A percentile compares a stretch with the other conserved stretches of the same genome.
Conservation (phyloP, 35 echinoderm and acorn worm species). For the Holothuria glaberrima region DNA sequence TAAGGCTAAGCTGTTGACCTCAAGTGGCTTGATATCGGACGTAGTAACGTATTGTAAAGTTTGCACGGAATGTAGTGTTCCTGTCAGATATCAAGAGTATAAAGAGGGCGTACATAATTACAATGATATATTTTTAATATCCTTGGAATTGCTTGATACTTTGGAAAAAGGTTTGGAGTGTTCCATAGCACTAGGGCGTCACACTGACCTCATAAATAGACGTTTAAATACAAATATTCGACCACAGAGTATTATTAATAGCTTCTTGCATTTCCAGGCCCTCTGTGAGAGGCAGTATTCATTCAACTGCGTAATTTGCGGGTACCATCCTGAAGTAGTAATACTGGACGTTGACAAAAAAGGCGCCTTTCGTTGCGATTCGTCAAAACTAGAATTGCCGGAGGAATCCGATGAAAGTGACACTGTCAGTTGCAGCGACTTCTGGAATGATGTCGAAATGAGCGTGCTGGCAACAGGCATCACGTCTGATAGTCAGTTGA, state of each 20-base stretch:
- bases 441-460: constrained; percentile 17
- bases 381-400: neutral
- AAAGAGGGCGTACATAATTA: too few species aligned
- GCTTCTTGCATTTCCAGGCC: constrained; percentile 38
- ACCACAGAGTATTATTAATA: constrained; percentile 35
- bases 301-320: constrained; percentile 42
- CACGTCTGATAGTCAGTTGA: neutral
- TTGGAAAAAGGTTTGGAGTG: constrained; percentile 46
- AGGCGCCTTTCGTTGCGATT: constrained; percentile 40
- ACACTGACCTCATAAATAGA: constrained; percentile 32
- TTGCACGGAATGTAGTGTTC: too few species aligned
- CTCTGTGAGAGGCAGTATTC: neutral
- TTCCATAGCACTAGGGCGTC: constrained; percentile 8
- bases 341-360: constrained; percentile 42
- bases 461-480: constrained; percentile 6
- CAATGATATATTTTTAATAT: constrained; percentile 9
- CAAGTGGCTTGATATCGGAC: too few species aligned
- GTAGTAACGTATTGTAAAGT: too few species aligned
- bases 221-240: neutral
- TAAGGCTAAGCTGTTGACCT: too few species aligned
- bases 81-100: too few species aligned
- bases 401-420: constrained; percentile 17
- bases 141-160: constrained; percentile 16
- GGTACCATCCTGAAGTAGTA: constrained; percentile 14
- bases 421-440: constrained; percentile 8